Evolutionary conservation across 2,797 vertebrate species (phyloP), one percentile per base, ranked within the genome.

Genomic region (Aeoliscus strigatus): DNA sequence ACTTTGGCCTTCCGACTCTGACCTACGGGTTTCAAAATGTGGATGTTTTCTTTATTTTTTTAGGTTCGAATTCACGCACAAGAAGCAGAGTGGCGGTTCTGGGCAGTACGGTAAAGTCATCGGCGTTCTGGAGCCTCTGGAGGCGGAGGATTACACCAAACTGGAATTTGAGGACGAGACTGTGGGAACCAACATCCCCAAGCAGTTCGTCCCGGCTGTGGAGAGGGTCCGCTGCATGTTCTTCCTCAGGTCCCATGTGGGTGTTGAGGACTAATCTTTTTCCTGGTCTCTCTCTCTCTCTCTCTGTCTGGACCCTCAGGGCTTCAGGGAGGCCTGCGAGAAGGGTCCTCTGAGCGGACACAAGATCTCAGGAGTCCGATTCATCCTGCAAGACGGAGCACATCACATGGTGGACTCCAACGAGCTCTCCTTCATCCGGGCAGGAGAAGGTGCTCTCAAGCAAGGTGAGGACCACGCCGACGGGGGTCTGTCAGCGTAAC

Each of bases 391-490:
- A 0, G 96, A 99, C 0, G 96, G 96, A 0, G 95, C 91, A 0
- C 57, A 92, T 53, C 96, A 99, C 85, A 90, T 96, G 87, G 96
- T 99, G 21, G 96, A 99, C 69, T 99, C 96, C 4, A 98, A 94
- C 2, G 96, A 99, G 70, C 77, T 95, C 28, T 87, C 96, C 39
- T 99, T 99, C 81, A 92, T 93, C 63, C 88, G 96, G 6, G 96
- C 96, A 3, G 96, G 90, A 65, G 95, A 97, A 79, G 94, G 96
- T 6, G 95, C 96, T 23, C 51, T 96, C 0, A 98, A 88, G 61
- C 94, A 98, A 90, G 93, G 96, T 94, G 70, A 6, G 33, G 1
- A 12, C 51, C 18, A 3, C 8, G n/a, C n/a, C n/a, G n/a, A n/a
- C n/a, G n/a, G n/a, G n/a, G n/a, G n/a, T n/a, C 39, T 11, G 3